A percentile compares a stretch with the other conserved stretches of the same genome.
Conservation (phyloP, 2,113 vertebrate genomes). For the Excalfactoria chinensis region DNA sequence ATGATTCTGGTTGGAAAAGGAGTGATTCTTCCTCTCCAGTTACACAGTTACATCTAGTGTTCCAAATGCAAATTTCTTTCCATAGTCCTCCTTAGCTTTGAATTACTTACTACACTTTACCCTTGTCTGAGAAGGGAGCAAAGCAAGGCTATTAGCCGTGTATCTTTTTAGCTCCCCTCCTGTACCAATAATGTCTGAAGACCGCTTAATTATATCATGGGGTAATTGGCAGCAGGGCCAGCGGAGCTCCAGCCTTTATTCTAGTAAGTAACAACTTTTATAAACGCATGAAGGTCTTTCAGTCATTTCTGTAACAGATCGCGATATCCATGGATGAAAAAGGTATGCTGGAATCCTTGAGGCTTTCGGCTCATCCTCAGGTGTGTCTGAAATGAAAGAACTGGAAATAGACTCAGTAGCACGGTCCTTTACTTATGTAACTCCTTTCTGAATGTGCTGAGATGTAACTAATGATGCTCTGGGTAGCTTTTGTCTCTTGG, state of each 20-base stretch:
- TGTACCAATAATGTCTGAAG: neutral
- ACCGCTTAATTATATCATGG: neutral
- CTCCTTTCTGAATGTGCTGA: constrained; percentile 11
- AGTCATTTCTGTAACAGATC: neutral
- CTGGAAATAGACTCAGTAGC: neutral
- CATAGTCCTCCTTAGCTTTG: neutral
- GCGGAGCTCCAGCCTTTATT: neutral
- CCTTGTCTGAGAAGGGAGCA: neutral
- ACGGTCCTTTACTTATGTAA: neutral
- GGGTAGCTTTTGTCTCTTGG: neutral
- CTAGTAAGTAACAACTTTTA: neutral
- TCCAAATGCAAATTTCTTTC: neutral
- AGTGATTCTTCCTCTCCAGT: neutral
- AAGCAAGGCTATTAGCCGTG: neutral
- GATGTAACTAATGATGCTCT: neutral
- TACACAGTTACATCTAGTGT: neutral
- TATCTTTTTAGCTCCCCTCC: neutral
- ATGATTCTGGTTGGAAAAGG: neutral
- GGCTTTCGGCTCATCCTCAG: neutral
- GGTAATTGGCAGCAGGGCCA: neutral
- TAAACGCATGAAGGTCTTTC: neutral
- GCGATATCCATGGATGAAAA: neutral
- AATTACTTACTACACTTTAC: neutral
- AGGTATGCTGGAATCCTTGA: neutral
- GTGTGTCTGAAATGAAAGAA: neutral